Evolutionary conservation across 2,113 vertebrate genomes (phyloP).

Genomic region (Cettia cetti): DNA sequence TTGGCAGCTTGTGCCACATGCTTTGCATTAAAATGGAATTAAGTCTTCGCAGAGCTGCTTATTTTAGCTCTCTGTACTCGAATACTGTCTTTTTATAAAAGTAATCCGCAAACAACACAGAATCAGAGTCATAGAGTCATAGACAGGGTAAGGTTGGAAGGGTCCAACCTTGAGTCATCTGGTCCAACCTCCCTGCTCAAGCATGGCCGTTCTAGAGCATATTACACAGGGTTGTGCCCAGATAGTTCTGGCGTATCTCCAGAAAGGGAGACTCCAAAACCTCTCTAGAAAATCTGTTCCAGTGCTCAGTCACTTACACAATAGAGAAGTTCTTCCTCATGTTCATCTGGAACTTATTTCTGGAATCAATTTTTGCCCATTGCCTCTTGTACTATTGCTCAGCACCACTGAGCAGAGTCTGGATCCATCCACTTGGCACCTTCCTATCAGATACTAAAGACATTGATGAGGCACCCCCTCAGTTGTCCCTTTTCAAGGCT

Average conservation of each 20-base stretch:
- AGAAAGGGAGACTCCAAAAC: neutral
- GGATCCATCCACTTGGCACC: fast-evolving
- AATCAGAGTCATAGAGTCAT: neutral
- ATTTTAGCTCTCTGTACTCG: neutral
- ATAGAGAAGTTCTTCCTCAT: neutral
- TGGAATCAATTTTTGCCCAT: neutral
- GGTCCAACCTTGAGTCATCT: too few relatives aligned
- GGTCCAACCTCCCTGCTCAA: neutral
- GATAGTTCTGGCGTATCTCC: neutral
- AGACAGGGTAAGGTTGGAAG: neutral
- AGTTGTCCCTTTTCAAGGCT: neutral
- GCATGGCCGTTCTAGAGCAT: neutral
- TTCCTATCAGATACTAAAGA: neutral
- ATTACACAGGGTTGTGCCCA: neutral
- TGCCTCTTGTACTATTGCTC: neutral
- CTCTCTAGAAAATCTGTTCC: neutral
- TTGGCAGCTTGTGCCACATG: neutral
- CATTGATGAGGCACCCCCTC: fast-evolving
- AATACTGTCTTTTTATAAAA: neutral
- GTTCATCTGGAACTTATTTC: neutral
- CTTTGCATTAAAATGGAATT: neutral
- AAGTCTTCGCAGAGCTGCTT: neutral
- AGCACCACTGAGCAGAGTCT: fast-evolving
- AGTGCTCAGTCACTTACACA: fast-evolving
- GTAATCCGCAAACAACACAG: neutral